Conservation (phyloP, 1,140 invertebrate genomes). For the Helicoverpa armigera region DNA sequence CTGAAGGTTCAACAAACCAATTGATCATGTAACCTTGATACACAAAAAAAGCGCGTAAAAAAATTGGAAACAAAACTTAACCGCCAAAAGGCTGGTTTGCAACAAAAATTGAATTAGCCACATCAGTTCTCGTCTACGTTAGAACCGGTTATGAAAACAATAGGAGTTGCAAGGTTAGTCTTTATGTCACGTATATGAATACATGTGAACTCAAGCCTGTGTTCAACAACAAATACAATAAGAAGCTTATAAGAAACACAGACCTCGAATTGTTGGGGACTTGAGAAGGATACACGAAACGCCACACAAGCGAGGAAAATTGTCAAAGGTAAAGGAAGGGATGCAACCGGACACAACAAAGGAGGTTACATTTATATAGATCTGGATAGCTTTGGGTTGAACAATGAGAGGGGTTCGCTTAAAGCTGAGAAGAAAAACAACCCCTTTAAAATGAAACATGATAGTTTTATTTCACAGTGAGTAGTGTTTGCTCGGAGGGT, state of each 20-base stretch:
- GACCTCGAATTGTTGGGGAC: neutral
- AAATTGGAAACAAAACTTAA: neutral
- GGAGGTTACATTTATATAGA: neutral
- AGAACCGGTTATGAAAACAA: constrained; percentile 51
- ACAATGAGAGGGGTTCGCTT: too few relatives aligned
- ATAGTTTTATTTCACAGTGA: too few relatives aligned
- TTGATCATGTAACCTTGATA: neutral
- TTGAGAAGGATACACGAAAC: neutral
- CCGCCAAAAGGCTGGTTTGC: constrained; percentile 16
- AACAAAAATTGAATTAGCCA: constrained; percentile 14
- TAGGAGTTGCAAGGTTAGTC: constrained; percentile 46
- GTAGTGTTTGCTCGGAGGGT: too few relatives aligned
- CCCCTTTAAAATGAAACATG: too few relatives aligned
- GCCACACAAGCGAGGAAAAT: neutral
- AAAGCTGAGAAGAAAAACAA: too few relatives aligned
- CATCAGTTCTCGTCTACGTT: neutral
- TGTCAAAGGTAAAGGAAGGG: neutral
- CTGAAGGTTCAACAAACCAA: neutral
- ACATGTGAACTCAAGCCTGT: constrained; percentile 4
- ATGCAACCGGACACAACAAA: neutral
- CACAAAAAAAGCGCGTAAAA: neutral
- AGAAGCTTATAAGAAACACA: neutral
- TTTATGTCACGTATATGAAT: constrained; percentile 34
- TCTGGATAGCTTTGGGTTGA: neutral
- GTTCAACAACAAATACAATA: constrained; percentile 9